Evolutionary conservation across 2,113 vertebrate genomes (phyloP).

Genomic region (Cisticola juncidis): DNA sequence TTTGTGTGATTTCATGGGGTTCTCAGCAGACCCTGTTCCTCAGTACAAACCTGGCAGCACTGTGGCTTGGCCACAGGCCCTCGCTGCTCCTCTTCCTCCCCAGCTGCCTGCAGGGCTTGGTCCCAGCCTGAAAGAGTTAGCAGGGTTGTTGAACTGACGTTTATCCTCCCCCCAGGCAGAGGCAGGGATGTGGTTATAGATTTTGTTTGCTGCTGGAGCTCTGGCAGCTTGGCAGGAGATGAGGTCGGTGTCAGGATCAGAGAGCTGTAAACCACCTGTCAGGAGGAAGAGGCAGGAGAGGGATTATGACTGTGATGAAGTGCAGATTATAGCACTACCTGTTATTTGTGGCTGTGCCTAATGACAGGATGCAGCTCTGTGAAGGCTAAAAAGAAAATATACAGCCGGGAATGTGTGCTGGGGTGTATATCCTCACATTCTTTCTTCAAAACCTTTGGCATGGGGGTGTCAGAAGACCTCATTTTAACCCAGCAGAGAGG

Average conservation of each 20-base stretch:
- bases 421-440: not conserved
- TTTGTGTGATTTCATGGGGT: not conserved
- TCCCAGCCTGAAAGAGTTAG: not conserved
- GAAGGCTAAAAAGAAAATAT: not conserved
- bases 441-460: not conserved
- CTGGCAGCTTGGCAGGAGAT: not conserved
- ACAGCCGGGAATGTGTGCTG: not conserved
- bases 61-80: not conserved
- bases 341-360: not conserved
- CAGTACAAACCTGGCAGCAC: not conserved
- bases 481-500: not conserved
- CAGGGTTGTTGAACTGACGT: not conserved
- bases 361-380: not conserved
- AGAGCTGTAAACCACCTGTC: conserved; percentile 24
- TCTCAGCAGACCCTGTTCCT: not conserved
- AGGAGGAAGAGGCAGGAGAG: not conserved
- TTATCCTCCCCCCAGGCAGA: not conserved
- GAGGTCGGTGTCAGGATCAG: not conserved
- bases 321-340: not conserved
- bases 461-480: not conserved
- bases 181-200: not conserved
- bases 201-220: not conserved
- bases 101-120: not conserved
- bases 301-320: conserved; percentile 10
- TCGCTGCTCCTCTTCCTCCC: not conserved